A percentile compares a stretch with the other conserved stretches of the same genome.
These are phyloP conservation scores for Scaptomyza caliginosa DNA, from an alignment of 2,888 invertebrate genomes.

Conservation along the genomic window DNA sequence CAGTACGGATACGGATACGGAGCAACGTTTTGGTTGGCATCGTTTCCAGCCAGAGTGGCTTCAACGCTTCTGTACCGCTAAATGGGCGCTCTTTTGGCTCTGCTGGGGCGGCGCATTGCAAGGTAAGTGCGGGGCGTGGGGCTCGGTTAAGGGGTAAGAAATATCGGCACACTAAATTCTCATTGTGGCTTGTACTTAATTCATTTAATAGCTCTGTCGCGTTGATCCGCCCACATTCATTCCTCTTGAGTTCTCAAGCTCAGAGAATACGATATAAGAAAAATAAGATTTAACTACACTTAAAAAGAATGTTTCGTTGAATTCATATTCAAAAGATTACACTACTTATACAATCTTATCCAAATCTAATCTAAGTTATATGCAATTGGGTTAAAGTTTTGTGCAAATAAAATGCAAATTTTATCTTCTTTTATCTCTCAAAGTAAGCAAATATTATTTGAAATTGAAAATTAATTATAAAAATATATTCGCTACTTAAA, in stretches of 20 bases:
- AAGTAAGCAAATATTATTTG: neutral
- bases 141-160: neutral
- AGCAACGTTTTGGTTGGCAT: constrained; percentile 87
- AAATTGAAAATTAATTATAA: neutral
- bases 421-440: neutral
- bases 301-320: too few relatives aligned
- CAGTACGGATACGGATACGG: constrained; percentile 13
- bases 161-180: constrained; percentile 20
- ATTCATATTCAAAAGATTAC: neutral
- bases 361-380: constrained; percentile 16
- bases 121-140: constrained; percentile 84
- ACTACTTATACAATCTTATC: neutral
- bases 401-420: constrained; percentile 14
- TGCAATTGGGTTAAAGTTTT: neutral
- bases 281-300: neutral
- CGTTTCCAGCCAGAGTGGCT: constrained; percentile 87
- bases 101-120: constrained; percentile 92
- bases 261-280: neutral
- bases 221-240: constrained; percentile 45
- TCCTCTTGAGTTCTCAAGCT: constrained; percentile 2
- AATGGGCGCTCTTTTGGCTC: constrained; percentile 92
- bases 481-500: neutral
- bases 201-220: constrained; percentile 44
- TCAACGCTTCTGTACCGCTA: constrained; percentile 89
- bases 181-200: constrained; percentile 49